A percentile compares a stretch with the other conserved stretches of the same genome.
phyloP scores from a whole-genome alignment of 2,888 invertebrate genomes.

The Stenodema calcarata region DNA sequence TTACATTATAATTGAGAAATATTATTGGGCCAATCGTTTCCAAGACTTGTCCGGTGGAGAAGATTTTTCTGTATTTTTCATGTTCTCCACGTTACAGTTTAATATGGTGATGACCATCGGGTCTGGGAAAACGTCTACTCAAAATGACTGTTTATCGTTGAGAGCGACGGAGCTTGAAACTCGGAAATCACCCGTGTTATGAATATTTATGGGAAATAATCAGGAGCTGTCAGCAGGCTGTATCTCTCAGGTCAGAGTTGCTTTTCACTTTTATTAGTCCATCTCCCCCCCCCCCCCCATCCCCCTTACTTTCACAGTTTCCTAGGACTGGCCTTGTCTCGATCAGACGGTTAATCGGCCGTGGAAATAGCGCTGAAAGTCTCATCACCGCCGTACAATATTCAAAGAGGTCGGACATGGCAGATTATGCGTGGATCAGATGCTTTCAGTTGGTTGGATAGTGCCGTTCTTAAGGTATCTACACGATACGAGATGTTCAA shows the following conservation, averaged over 20 bases:
- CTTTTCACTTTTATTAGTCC: background rate
- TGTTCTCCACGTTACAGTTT: background rate
- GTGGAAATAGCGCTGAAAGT: background rate
- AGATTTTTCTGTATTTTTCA: background rate
- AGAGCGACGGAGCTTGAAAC: background rate
- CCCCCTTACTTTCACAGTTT: background rate
- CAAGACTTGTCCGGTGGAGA: too few relatives aligned
- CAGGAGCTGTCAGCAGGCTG: background rate
- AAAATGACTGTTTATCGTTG: background rate
- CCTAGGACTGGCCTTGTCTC: background rate
- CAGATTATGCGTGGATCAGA: background rate
- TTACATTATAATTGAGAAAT: too few relatives aligned
- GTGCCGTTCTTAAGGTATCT: background rate
- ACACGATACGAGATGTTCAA: too few relatives aligned
- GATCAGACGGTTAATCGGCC: background rate
- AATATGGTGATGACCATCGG: background rate
- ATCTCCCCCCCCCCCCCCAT: background rate
- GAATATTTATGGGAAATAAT: background rate
- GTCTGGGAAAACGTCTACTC: background rate
- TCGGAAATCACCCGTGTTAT: background rate
- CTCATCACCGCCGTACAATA: background rate
- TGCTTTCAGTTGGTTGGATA: background rate
- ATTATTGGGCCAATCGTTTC: too few relatives aligned
- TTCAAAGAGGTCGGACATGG: background rate
- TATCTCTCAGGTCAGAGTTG: background rate